Evolutionary conservation across 2,797 vertebrate species (phyloP).

Genomic region (Enteromius viviparus): DNA sequence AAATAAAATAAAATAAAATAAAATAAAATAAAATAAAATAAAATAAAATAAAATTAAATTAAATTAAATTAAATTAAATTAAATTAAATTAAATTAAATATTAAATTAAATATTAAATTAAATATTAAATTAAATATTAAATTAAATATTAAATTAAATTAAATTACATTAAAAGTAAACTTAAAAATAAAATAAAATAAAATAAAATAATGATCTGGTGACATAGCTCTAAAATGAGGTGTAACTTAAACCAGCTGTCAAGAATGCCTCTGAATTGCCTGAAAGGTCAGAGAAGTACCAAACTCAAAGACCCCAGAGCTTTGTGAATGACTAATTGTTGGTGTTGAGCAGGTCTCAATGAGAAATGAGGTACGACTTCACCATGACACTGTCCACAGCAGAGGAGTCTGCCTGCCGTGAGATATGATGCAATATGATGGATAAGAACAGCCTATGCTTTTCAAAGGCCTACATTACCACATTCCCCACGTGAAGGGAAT

Average conservation of each 20-base stretch:
- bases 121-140: no score
- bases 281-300: slow-evolving; percentile 54
- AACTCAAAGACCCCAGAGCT: not conserved
- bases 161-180: no score
- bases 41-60: not conserved
- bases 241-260: slow-evolving; percentile 25
- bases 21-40: not conserved
- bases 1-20: not conserved
- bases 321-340: slow-evolving; percentile 56
- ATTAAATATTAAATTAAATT: no score
- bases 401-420: slow-evolving; percentile 27
- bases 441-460: slow-evolving; percentile 44
- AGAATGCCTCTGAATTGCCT: not conserved
- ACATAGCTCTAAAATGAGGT: not conserved
- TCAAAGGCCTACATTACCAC: slow-evolving; percentile 54
- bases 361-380: slow-evolving; percentile 55
- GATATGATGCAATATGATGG: slow-evolving; percentile 51
- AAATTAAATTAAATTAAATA: not conserved
- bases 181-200: not conserved
- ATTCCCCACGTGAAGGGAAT: slow-evolving; percentile 43
- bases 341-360: slow-evolving; percentile 67
- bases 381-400: slow-evolving; percentile 43
- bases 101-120: no score
- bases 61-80: not conserved
- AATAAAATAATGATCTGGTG: not conserved